Percentiles rank a stretch among this genome's conserved stretches.
Evolutionary conservation across 2,888 invertebrate species (phyloP).

Genomic region (Operophtera brumata): DNA sequence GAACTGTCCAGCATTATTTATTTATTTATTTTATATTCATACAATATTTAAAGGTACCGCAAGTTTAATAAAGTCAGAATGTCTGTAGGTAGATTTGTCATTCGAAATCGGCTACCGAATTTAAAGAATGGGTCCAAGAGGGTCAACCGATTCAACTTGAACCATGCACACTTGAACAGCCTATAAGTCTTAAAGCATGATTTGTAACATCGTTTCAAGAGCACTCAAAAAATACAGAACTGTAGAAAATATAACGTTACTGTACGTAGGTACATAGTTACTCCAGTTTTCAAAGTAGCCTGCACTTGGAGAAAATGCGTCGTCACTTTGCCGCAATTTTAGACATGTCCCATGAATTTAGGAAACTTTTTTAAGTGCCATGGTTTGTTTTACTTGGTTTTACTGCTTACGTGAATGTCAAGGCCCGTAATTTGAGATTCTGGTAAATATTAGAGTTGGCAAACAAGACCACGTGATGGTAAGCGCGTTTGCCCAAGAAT

Average conservation of each 20-base stretch:
- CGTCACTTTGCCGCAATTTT: constrained; percentile 14
- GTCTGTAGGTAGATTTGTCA: background rate
- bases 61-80: constrained; percentile 8
- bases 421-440: constrained; percentile 28
- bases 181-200: constrained; percentile 11
- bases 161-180: background rate
- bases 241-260: constrained; percentile 14
- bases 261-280: constrained; percentile 4
- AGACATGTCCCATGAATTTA: constrained; percentile 13
- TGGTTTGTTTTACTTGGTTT: constrained; percentile 17
- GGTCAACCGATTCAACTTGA: constrained; percentile 11
- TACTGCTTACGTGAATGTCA: constrained; percentile 23
- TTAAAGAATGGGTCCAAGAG: constrained; percentile 9
- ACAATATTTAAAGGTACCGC: too few species aligned
- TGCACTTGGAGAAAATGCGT: constrained; percentile 20
- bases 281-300: constrained; percentile 23
- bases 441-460: constrained; percentile 27
- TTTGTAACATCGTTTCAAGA: constrained; percentile 14
- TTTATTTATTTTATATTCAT: too few species aligned
- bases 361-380: constrained; percentile 13
- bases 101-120: constrained; percentile 14
- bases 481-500: constrained; percentile 23
- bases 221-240: constrained; percentile 19
- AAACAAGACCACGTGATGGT: constrained; percentile 18
- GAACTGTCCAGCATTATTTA: too few species aligned